Evolutionary conservation across 2,888 invertebrate genomes (phyloP).

Genomic region (Heteromyza rotundicornis): DNA sequence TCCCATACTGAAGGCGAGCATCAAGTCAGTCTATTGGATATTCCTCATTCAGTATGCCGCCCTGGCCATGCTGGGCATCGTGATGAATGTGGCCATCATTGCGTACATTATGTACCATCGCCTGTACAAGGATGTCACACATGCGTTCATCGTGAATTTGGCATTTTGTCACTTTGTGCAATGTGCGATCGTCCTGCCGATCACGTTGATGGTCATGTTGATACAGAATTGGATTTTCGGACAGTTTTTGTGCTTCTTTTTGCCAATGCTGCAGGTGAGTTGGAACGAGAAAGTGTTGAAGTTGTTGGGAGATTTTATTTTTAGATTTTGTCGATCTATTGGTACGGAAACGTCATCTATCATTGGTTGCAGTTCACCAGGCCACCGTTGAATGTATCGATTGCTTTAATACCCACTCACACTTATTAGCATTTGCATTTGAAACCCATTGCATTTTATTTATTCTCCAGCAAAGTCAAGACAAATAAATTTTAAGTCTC

Average conservation of each 20-base stretch:
- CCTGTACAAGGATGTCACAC: constrained; percentile 70
- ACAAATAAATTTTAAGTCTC: no score
- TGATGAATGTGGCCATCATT: constrained; percentile 68
- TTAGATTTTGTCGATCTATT: no score
- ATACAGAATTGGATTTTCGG: constrained; percentile 78
- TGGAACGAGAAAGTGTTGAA: no score
- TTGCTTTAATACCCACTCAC: not conserved
- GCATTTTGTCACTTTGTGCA: constrained; percentile 72
- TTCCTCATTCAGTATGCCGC: constrained; percentile 70
- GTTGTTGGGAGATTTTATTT: no score
- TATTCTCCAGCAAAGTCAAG: no score
- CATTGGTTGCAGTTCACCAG: not conserved
- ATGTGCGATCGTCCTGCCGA: constrained; percentile 72
- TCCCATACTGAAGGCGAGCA: constrained; percentile 68
- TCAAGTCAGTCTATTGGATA: constrained; percentile 67
- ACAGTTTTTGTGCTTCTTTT: constrained; percentile 72
- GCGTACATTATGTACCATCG: constrained; percentile 64
- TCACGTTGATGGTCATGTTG: constrained; percentile 71
- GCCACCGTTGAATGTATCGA: not conserved
- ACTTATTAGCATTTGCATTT: no score
- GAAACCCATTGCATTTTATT: no score
- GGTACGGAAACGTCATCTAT: no score
- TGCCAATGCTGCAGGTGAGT: constrained; percentile 76
- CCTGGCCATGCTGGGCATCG: constrained; percentile 66
- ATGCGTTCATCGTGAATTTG: constrained; percentile 71